phyloP scores from a whole-genome alignment of 2,113 vertebrate genomes.

The Perca flavescens region DNA sequence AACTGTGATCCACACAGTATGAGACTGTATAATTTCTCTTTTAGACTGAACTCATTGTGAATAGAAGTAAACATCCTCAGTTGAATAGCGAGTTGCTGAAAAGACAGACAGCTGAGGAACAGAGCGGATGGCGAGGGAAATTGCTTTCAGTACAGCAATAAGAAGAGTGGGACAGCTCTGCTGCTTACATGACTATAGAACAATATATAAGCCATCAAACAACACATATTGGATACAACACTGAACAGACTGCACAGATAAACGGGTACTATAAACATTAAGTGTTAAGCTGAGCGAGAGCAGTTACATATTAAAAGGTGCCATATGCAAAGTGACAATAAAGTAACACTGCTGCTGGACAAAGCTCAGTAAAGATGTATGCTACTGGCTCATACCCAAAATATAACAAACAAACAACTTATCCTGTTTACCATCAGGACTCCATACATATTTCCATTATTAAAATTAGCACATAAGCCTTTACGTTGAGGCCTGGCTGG shows the following conservation, averaged over 20 bases:
- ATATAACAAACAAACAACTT: no score
- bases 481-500: background rate
- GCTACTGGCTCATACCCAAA: background rate
- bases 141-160: slow-evolving; percentile 36
- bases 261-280: slow-evolving; percentile 16
- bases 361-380: background rate
- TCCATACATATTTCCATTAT: background rate
- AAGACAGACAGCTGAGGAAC: slow-evolving; percentile 32
- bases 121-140: slow-evolving; percentile 20
- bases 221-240: background rate
- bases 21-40: background rate
- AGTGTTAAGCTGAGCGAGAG: background rate
- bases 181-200: slow-evolving; percentile 27
- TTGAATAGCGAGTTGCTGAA: slow-evolving; percentile 5
- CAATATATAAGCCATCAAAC: slow-evolving; percentile 30
- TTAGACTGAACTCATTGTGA: background rate
- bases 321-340: background rate
- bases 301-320: background rate
- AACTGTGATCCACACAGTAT: background rate
- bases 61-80: slow-evolving; percentile 30
- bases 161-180: slow-evolving; percentile 11
- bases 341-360: background rate
- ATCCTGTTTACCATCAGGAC: background rate
- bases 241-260: background rate
- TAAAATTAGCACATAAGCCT: background rate